A percentile compares a stretch with the other conserved stretches of the same genome.
Evolutionary conservation across 2,113 vertebrate species (phyloP).

Genomic region (Meleagris gallopavo): DNA sequence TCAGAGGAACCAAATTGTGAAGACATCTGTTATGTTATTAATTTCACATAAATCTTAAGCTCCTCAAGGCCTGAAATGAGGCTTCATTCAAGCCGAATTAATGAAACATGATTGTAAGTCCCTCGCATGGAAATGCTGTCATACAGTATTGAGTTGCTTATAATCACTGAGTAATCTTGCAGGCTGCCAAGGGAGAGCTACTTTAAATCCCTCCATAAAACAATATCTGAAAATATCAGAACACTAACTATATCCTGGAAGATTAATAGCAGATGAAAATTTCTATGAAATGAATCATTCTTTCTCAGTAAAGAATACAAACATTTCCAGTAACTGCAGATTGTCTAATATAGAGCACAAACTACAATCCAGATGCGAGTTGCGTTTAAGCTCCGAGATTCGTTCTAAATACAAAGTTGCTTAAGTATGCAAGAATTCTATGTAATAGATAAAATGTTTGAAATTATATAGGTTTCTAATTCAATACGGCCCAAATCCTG

Average conservation of each 20-base stretch:
- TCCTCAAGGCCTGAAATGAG: conserved; percentile 95
- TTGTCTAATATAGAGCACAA: conserved; percentile 60
- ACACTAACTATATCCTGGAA: conserved; percentile 87
- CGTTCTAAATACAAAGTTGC: conserved; percentile 43
- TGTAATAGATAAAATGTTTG: conserved; percentile 43
- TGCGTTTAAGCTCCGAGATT: conserved; percentile 56
- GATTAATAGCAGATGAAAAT: conserved; percentile 87
- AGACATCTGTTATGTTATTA: conserved; percentile 99
- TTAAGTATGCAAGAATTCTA: conserved; percentile 57
- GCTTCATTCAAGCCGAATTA: conserved; percentile 97
- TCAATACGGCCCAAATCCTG: conserved; percentile 63
- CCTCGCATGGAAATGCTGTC: conserved; percentile 92
- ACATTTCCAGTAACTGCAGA: conserved; percentile 72
- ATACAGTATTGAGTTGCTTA: conserved; percentile 94
- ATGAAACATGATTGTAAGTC: conserved; percentile 99
- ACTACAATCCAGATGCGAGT: conserved; percentile 66
- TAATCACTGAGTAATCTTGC: conserved; percentile 94
- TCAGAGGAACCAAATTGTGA: conserved; percentile 88
- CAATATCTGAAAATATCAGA: conserved; percentile 94
- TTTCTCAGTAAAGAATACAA: conserved; percentile 84
- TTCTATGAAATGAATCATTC: conserved; percentile 85
- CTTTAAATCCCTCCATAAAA: conserved; percentile 86
- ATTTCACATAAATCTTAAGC: conserved; percentile 99
- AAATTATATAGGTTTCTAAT: conserved; percentile 58
- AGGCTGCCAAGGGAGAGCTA: conserved; percentile 90